Base-by-base conservation (phyloP, 2,888 invertebrate genomes). In the Leptothorax acervorum region DNA sequence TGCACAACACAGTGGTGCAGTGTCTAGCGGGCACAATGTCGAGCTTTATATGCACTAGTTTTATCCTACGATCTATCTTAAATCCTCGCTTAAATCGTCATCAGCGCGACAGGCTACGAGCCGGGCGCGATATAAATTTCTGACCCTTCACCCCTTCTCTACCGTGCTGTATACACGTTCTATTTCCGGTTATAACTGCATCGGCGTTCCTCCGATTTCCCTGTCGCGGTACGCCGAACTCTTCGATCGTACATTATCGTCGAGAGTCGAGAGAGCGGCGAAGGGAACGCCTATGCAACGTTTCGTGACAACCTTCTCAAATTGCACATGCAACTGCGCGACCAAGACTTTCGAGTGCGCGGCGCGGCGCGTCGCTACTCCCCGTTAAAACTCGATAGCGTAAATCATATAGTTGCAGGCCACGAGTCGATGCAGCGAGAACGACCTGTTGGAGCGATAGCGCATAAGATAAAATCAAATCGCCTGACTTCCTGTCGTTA, bases 1-100 rank as follows among this genome's bases (percentile, higher is more conserved):
- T 18, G 55, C 82, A 85, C 84, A 83, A 68, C 57, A 62, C 88
- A 88, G 83, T 84, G 90, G 85, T 85, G 87, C 81, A 63, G 83
- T 82, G 83, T 84, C 65, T 53, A 48, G 15, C 48, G 8, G 73
- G n/a, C 62, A 85, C 85, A 87, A 89, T 84, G 51, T 51, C 35
- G 23, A 53, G 70, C 81, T 53, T 89, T 81, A 82, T 85, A 35
- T 48, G 76, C 57, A 48, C 45, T 62, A 51, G 23, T 63, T 66
- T 55, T 66, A 82, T 65, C 63, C 12, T 23, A 66, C 70, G 81
- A 86, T 86, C 85, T 74, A 81, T 51, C 73, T 63, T 66, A 83
- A 79, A 79, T 60, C 62, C 68, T 53, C 66, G 57, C 73, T 63
- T 66, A 83, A 79, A 79, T 60, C 62, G 78, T 53, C 66, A 65